These are phyloP conservation scores for Rhabdophis nuchalis DNA, from an alignment of 2,797 vertebrate species.

Conservation along the genomic window DNA sequence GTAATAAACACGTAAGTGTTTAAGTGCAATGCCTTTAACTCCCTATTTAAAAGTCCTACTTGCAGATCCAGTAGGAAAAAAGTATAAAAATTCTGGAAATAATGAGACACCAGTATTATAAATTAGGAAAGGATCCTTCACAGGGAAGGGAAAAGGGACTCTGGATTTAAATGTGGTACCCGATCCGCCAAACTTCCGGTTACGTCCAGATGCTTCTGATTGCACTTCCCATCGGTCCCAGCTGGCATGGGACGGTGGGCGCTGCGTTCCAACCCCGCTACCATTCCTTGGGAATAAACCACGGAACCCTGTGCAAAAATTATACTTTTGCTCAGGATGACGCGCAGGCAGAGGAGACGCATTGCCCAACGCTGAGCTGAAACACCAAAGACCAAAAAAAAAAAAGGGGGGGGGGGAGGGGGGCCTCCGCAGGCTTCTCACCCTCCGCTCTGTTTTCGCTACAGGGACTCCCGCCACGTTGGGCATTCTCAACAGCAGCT, in stretches of 20 bases:
- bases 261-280: neutral
- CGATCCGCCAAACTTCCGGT: neutral
- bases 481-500: neutral
- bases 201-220: neutral
- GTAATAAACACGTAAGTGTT: neutral
- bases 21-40: neutral
- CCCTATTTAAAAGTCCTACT: neutral
- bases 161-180: neutral
- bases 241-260: neutral
- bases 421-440: neutral
- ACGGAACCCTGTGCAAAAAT: too few relatives aligned
- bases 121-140: neutral
- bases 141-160: neutral
- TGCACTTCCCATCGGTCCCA: neutral
- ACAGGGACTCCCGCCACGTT: neutral
- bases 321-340: neutral
- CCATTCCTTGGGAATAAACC: neutral
- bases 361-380: neutral
- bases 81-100: neutral
- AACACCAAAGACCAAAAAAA: neutral
- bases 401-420: too few relatives aligned
- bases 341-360: neutral
- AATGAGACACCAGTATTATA: neutral
- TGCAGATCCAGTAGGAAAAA: neutral
- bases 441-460: neutral